Conservation (phyloP, 2,888 invertebrate species). For the Caenorhabditis afra region DNA sequence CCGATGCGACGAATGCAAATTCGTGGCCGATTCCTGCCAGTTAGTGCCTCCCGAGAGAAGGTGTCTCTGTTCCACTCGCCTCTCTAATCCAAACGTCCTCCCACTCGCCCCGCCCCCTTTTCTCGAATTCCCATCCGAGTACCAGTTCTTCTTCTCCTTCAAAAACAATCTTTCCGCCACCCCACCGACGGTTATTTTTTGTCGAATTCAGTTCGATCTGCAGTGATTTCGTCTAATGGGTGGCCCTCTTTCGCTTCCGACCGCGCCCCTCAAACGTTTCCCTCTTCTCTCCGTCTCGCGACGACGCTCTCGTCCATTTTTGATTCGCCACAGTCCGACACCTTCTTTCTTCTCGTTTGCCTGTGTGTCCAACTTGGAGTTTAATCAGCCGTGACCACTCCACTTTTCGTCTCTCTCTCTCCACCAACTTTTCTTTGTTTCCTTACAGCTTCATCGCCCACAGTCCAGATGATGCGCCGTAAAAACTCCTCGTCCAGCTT, state of each 20-base stretch:
- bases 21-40: conserved; percentile 15
- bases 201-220: conserved; percentile 9
- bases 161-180: conserved; percentile 14
- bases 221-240: neutral
- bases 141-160: conserved; percentile 38
- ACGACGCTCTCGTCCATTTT: conserved; percentile 28
- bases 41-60: conserved; percentile 11
- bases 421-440: neutral
- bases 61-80: conserved; percentile 37
- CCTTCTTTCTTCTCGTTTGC: conserved; percentile 16
- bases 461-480: conserved; percentile 71
- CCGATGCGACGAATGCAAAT: conserved; percentile 33
- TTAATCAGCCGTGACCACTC: conserved; percentile 54
- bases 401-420: conserved; percentile 10
- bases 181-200: neutral
- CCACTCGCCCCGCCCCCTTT: conserved; percentile 30
- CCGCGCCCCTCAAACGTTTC: conserved; percentile 44
- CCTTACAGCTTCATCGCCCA: neutral
- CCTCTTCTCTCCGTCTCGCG: conserved; percentile 17
- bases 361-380: conserved; percentile 44
- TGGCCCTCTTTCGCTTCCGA: conserved; percentile 15
- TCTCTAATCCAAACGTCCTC: conserved; percentile 51
- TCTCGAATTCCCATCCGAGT: conserved; percentile 15
- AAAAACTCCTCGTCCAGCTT: conserved; percentile 73
- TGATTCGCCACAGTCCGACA: conserved; percentile 24